A percentile compares a stretch with the other conserved stretches of the same genome.
Evolutionary conservation across 1,140 invertebrate genomes (phyloP).

Genomic region (Penaeus indicus): DNA sequence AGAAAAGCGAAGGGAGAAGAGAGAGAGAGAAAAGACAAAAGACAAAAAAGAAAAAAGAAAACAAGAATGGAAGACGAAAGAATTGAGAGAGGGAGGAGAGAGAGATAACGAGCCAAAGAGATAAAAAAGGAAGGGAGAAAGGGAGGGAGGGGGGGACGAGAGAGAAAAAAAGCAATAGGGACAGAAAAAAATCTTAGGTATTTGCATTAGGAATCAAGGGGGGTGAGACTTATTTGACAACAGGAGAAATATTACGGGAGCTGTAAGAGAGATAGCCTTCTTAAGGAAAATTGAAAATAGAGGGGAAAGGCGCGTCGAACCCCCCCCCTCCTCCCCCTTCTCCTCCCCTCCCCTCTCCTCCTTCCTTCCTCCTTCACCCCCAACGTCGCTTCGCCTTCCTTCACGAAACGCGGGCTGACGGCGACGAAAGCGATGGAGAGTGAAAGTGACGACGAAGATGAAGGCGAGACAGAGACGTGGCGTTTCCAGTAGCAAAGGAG

Average conservation of each 20-base stretch:
- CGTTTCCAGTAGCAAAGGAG: no score
- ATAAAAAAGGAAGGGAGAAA: background rate
- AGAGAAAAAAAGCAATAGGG: background rate
- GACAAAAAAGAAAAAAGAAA: conserved; percentile 15
- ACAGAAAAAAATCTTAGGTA: conserved; percentile 39
- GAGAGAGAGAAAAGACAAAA: background rate
- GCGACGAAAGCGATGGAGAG: no score
- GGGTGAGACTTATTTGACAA: conserved; percentile 42
- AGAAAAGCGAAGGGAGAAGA: background rate
- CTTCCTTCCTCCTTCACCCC: no score
- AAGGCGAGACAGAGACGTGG: no score
- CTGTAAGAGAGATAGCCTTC: conserved; percentile 24
- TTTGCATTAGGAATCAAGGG: conserved; percentile 63
- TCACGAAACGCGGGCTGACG: no score
- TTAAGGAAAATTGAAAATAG: conserved; percentile 44
- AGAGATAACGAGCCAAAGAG: conserved; percentile 39
- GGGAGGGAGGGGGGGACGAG: background rate
- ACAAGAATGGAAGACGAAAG: background rate
- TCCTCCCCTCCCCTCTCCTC: no score
- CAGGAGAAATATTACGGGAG: conserved; percentile 36
- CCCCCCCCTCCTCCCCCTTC: no score
- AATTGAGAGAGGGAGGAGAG: background rate
- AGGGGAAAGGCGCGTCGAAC: background rate
- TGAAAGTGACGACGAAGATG: no score
- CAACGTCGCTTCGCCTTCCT: no score